phyloP scores from a whole-genome alignment of 2,888 invertebrate genomes.

The Brenthis ino region DNA sequence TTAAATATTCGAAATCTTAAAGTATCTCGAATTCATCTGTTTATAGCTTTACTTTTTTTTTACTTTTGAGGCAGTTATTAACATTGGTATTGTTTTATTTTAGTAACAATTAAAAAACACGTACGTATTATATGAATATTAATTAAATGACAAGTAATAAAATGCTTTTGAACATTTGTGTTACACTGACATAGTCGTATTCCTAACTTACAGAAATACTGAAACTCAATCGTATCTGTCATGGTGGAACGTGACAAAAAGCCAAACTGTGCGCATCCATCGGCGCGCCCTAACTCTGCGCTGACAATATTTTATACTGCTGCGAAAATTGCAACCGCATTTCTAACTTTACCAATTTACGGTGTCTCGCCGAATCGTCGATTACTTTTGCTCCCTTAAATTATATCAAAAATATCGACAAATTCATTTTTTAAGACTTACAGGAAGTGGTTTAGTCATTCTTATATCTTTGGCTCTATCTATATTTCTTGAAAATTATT shows the following conservation, averaged over 20 bases:
- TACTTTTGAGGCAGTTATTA: too few species aligned
- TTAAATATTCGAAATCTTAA: too few species aligned
- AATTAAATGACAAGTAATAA: background rate
- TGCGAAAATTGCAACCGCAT: conserved; percentile 72
- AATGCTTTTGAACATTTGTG: background rate
- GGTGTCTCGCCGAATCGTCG: conserved; percentile 52
- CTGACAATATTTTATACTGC: conserved; percentile 74
- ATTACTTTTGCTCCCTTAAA: conserved; percentile 48
- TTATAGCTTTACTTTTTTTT: too few species aligned
- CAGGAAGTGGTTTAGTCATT: background rate
- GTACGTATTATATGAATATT: background rate
- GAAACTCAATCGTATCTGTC: conserved; percentile 46
- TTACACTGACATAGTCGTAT: conserved; percentile 9
- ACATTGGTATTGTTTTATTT: background rate
- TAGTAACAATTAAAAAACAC: too few species aligned
- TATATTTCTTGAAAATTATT: too few species aligned
- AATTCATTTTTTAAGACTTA: conserved; percentile 4
- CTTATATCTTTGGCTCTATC: too few species aligned
- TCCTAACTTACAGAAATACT: conserved; percentile 35
- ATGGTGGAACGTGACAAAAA: conserved; percentile 61
- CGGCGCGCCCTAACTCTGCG: conserved; percentile 52
- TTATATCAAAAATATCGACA: conserved; percentile 13
- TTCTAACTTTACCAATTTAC: conserved; percentile 75
- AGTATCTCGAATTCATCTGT: too few species aligned
- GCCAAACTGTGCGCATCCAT: conserved; percentile 60